Evolutionary conservation across 2,888 invertebrate genomes (phyloP), one percentile per base, ranked within the genome.

Genomic region (Eupithecia centaureata): DNA sequence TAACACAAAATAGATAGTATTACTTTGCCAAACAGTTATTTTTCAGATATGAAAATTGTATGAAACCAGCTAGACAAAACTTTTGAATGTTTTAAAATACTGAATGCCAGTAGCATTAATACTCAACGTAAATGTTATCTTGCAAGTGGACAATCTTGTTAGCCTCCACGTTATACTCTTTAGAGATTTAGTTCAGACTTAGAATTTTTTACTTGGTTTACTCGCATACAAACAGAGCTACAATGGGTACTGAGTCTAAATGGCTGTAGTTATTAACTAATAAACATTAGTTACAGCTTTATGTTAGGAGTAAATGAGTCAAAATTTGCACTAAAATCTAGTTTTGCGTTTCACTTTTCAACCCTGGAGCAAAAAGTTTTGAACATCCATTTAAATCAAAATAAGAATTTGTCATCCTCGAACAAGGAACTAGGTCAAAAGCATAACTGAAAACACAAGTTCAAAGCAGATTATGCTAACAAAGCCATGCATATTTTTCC

Each of bases 381-480:
- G 0, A 42, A 42, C 42, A 18, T 18, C n/a, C 18, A 42, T 42
- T 42, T 3, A 18, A 42, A 42, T 42, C 18, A 42, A 42, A 42
- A 42, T 18, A 42, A 18, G n/a, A 56, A 56, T 32, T 56, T 18
- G 56, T 56, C 56, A 56, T 56, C 56, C 30, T 1, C 56, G 22
- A 56, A 56, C 18, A 2, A 18, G 18, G 32, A 56, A 56, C 56
- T 56, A 52, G 28, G n/a, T 38, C 59, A 68, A 68, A 61, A 51
- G 38, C 52, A 61, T 56, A 62, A 67, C 22, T 65, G 35, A 62
- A 60, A 67, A 59, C 33, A 62, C 54, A 59, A 63, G 47, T 65
- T 62, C 64, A 67, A 67, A 65, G 59, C 25, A 65, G 64, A 67
- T 67, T 65, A 67, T 65, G 64, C 54, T 62, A 67, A 66, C 61